Conservation (phyloP, 2,113 vertebrate species). For the Myotis lucifugus region DNA sequence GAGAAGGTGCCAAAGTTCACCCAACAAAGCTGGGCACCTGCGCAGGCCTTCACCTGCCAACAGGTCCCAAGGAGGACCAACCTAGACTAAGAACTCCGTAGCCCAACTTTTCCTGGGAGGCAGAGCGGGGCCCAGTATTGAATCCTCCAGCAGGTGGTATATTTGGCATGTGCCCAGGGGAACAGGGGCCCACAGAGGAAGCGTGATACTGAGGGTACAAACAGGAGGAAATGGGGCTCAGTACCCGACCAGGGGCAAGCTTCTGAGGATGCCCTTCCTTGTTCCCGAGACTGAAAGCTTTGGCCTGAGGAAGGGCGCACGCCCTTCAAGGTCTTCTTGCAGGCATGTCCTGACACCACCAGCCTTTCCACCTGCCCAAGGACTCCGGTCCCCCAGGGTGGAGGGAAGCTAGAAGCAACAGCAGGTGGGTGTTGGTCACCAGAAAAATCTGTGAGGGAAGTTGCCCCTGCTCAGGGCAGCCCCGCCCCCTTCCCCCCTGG, state of each 20-base stretch:
- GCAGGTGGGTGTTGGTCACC: not conserved
- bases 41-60: not conserved
- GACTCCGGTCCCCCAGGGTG: not conserved
- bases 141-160: slow-evolving; percentile 36
- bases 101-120: not conserved
- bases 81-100: not conserved
- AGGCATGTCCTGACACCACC: not conserved
- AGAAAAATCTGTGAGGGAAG: rapidly evolving
- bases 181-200: not conserved
- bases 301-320: not conserved
- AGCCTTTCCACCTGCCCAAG: not conserved
- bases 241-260: rapidly evolving
- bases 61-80: not conserved
- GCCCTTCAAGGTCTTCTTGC: no score
- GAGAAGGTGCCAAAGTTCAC: not conserved
- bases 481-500: not conserved
- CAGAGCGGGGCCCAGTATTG: slow-evolving; percentile 10
- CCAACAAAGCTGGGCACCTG: not conserved
- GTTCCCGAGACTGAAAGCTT: not conserved
- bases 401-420: not conserved
- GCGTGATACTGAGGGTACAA: not conserved
- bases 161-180: slow-evolving; percentile 56
- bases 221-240: rapidly evolving
- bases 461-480: not conserved
- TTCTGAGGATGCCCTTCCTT: not conserved